A percentile compares a stretch with the other conserved stretches of the same genome.
Conservation (phyloP, 2,888 invertebrate species). For the Xestia rhomboidea region DNA sequence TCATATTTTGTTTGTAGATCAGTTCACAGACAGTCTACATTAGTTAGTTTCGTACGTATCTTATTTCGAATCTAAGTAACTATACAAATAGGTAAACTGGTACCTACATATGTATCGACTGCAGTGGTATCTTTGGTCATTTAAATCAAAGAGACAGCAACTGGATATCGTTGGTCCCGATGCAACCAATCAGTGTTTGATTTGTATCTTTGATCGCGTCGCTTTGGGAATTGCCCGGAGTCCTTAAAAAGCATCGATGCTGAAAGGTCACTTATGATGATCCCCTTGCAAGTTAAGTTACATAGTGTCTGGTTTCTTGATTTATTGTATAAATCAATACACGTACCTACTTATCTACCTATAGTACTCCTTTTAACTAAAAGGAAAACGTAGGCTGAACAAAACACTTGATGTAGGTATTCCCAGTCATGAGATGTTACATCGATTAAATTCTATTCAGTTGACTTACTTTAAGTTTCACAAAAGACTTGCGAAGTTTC, state of each 20-base stretch:
- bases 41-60: not conserved
- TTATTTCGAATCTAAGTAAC: not conserved
- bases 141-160: conserved; percentile 66
- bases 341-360: too few species aligned
- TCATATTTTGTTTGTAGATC: too few species aligned
- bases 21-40: too few species aligned
- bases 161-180: conserved; percentile 72
- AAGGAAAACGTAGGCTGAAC: not conserved
- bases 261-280: conserved; percentile 28
- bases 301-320: conserved; percentile 39
- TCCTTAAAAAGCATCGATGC: conserved; percentile 11
- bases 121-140: conserved; percentile 23
- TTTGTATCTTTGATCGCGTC: conserved; percentile 63
- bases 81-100: conserved; percentile 1
- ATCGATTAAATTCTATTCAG: conserved; percentile 5
- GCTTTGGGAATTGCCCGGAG: conserved; percentile 49
- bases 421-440: not conserved
- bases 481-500: not conserved
- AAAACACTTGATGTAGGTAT: too few species aligned
- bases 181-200: conserved; percentile 78
- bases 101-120: not conserved
- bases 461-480: not conserved
- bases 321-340: not conserved
- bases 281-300: conserved; percentile 7
- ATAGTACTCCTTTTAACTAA: too few species aligned